Evolutionary conservation across 2,113 vertebrate genomes (phyloP), one percentile per base, ranked within the genome.

Genomic region (Strix aluco): DNA sequence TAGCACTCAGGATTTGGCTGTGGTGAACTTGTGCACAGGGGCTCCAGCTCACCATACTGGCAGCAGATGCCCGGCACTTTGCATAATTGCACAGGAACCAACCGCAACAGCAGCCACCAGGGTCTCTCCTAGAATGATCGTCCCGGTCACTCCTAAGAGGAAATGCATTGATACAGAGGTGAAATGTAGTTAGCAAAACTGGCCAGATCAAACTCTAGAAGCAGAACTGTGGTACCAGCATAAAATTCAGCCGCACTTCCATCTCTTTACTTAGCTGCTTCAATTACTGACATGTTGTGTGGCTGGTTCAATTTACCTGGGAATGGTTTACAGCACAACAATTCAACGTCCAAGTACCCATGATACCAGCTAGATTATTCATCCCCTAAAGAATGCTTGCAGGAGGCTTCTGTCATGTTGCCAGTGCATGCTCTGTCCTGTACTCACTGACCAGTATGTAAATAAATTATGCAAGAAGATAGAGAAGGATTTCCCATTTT

Each of bases 21-120:
- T 12, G 9, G 4, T n/a, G 16, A 8, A 16, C 10, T 46, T n/a
- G 9, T 10, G 18, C 0, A 0, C 26, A 65, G 40, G 9, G 10
- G 10, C 29, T 92, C 8, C 44, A 81, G 36, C 25, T 79, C 29
- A 6, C 26, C 34, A 9, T 0, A 0, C 32, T 47, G 54, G 29
- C 44, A 22, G 62, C 0, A 0, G 30, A 30, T 92, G 17, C 15
- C 32, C 16, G 14, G 32, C 5, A 9, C 15, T 32, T 40, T 47
- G 36, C 3, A 13, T 29, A 46, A 13, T 1, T 32, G 13, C 21
- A 22, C 5, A 15, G 25, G 20, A 40, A 19, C 8, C 44, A 71
- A 80, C 9, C 0, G 0, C 44, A 44, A 9, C 26, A 51, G 54
- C 54, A 80, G 46, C 52, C 6, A 0, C 23, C 5, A 21, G 34